phyloP scores from a whole-genome alignment of 92 coral and sea anemone genomes.

The Blastomussa wellsi region DNA sequence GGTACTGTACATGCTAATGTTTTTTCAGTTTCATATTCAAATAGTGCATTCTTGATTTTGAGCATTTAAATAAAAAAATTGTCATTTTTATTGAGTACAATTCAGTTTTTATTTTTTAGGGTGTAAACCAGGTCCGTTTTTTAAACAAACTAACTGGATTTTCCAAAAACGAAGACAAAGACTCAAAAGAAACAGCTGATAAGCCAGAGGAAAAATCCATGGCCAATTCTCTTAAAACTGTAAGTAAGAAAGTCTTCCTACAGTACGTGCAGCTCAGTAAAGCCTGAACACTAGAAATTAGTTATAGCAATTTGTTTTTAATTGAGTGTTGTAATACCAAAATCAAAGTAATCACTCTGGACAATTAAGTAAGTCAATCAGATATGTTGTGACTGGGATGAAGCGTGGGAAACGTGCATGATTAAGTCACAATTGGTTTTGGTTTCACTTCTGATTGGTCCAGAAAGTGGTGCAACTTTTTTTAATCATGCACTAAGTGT shows the following conservation, averaged over 20 bases:
- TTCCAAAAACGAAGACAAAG: neutral
- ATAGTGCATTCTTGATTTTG: neutral
- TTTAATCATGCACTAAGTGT: no score
- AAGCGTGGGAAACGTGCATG: no score
- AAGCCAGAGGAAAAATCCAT: conserved; percentile 12
- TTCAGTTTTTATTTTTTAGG: conserved; percentile 19
- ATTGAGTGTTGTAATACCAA: no score
- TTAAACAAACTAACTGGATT: conserved; percentile 8
- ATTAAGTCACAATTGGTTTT: no score
- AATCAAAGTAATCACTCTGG: no score
- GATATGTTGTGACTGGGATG: no score
- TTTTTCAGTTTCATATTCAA: neutral
- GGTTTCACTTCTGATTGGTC: no score
- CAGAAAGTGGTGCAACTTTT: no score
- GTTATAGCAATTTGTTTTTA: no score
- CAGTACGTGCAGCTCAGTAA: no score
- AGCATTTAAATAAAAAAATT: neutral
- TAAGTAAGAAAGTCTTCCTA: neutral
- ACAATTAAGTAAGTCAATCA: no score
- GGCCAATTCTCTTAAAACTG: conserved; percentile 32
- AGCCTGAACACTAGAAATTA: no score
- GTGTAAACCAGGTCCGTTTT: conserved; percentile 15
- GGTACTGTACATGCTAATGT: conserved; percentile 8
- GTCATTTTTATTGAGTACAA: neutral
- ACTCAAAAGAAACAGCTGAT: neutral